phyloP scores from a whole-genome alignment of 2,113 vertebrate species.

The Vicugna pacos region DNA sequence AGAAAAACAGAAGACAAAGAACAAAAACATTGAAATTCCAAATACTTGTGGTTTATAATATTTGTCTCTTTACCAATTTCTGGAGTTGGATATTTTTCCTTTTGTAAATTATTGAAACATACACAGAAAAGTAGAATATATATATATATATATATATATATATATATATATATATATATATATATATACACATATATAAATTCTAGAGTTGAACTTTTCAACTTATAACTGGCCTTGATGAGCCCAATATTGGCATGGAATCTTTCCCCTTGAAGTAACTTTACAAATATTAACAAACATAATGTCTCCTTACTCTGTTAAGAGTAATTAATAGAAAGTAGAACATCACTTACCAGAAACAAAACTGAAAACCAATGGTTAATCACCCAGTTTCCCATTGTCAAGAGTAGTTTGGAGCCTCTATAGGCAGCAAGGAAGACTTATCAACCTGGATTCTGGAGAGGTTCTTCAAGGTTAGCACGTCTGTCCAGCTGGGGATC shows the following conservation, averaged over 20 bases:
- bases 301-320: neutral
- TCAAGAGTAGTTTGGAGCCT: neutral
- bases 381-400: conserved; percentile 92
- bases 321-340: conserved; percentile 25
- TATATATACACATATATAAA: neutral
- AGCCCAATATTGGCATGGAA: neutral
- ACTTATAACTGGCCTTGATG: neutral
- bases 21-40: conserved; percentile 48
- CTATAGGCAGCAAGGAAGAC: neutral
- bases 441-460: conserved; percentile 2
- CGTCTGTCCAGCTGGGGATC: neutral
- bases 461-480: neutral
- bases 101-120: conserved; percentile 15
- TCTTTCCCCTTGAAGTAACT: conserved; percentile 28
- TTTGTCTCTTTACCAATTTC: conserved; percentile 18
- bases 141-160: no score
- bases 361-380: conserved; percentile 91
- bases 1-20: conserved; percentile 22
- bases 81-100: neutral
- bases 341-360: conserved; percentile 88
- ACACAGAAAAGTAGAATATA: neutral
- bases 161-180: no score
- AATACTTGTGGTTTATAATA: neutral
- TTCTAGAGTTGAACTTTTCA: conserved; percentile 1
- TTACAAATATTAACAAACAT: conserved; percentile 48